phyloP scores from a whole-genome alignment of 2,797 vertebrate genomes.

The Karalla daura region DNA sequence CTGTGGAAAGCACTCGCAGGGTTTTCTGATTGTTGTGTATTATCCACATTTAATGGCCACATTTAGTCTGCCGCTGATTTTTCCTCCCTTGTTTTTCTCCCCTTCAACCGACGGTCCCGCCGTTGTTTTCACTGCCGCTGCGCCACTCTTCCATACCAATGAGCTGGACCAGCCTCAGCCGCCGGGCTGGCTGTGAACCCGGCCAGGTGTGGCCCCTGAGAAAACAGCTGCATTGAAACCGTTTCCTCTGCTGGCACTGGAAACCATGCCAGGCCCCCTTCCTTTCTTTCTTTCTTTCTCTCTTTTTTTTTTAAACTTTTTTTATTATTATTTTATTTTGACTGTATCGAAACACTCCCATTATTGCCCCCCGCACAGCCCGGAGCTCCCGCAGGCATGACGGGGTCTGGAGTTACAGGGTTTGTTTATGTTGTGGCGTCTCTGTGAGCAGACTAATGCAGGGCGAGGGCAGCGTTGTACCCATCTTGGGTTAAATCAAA shows the following conservation, averaged over 20 bases:
- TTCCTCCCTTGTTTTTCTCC: conserved; percentile 3
- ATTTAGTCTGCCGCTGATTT: conserved; percentile 18
- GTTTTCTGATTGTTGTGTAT: conserved; percentile 30
- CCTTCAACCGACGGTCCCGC: conserved; percentile 18
- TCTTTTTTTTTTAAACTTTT: too few relatives aligned
- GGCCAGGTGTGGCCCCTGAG: conserved; percentile 73
- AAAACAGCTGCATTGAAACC: conserved; percentile 76
- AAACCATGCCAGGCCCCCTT: conserved; percentile 47
- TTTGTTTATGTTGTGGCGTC: conserved; percentile 72
- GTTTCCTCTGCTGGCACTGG: conserved; percentile 61
- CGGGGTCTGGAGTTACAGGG: conserved; percentile 60
- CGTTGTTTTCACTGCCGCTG: conserved; percentile 29
- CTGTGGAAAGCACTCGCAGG: not conserved
- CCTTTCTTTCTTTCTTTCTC: conserved; percentile 5
- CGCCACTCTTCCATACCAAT: conserved; percentile 48
- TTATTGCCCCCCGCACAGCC: conserved; percentile 52
- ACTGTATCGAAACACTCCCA: conserved; percentile 73
- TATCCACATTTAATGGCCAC: conserved; percentile 14
- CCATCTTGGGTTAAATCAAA: too few relatives aligned
- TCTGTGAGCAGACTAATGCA: conserved; percentile 71
- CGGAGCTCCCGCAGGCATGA: conserved; percentile 52
- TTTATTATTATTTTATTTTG: conserved; percentile 67
- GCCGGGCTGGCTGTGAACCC: conserved; percentile 56
- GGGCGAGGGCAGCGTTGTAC: conserved; percentile 53
- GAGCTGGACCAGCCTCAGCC: conserved; percentile 65